Evolutionary conservation across 1,140 invertebrate species (phyloP), one percentile per base, ranked within the genome.

Genomic region (Littorina saxatilis): DNA sequence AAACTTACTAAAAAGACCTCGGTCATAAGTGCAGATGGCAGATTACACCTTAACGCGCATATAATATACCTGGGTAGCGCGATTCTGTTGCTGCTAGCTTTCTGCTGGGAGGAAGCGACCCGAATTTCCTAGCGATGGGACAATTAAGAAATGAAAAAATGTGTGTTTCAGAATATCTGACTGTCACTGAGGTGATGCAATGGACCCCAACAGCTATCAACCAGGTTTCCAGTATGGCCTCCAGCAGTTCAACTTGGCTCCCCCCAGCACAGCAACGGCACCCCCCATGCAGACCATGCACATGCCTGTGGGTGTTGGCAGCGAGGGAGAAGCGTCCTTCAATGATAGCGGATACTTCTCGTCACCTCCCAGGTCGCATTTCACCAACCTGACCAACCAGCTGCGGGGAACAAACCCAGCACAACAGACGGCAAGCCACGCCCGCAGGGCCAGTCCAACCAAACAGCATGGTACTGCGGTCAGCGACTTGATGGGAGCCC

Each of bases 271-370:
- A 13, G 9, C 66, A 17, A 29, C 23, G 2, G 15, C 35, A 17
- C 66, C 70, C 29, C 29, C 37, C 55, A 68, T 23, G 1, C 66
- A 68, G 35, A 39, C 66, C 32, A 40, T 73, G 29, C 13, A 3
- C 5, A n/a, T 55, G 63, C 13, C 58, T 39, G 20, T 23, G 2
- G 50, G n/a, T n/a, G 23, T 27, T 11, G 27, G 35, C 76, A 66
- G 55, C 20, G 80, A 82, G 20, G 47, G 52, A 40, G 84, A 85
- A 58, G 32, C 80, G 29, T 80, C 82, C 2, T 85, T 83, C 77
- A 80, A 85, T 39, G 82, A 85, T 55, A 85, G 84, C 79, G 84
- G 84, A 9, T 85, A 82, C 43, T 80, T 83, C 27, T 85, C 84
- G 50, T 79, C 84, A 0, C 68, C 72, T 1, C 23, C 43, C 39